Evolutionary conservation across 35 echinoderm and acorn worm species (phyloP).

Genomic region (Ophioderma brevispina): DNA sequence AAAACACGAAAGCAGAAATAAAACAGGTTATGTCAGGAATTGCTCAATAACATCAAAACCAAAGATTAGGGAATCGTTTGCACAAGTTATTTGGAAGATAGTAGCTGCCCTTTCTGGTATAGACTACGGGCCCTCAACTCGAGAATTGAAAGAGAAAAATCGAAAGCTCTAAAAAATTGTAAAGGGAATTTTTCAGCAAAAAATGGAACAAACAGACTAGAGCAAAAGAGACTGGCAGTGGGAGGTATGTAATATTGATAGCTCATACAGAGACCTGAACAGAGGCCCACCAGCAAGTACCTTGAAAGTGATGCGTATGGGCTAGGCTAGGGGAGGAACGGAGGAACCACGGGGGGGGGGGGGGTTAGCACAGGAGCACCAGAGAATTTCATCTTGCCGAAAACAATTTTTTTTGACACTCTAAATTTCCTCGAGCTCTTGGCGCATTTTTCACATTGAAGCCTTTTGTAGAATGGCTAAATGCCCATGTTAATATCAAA

Average conservation of each 20-base stretch:
- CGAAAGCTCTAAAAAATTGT: constrained; percentile 28
- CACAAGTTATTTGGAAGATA: constrained; percentile 58
- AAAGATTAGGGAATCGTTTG: constrained; percentile 52
- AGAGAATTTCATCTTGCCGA: neutral
- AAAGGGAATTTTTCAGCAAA: constrained; percentile 63
- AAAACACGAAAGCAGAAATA: constrained; percentile 39
- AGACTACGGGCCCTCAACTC: constrained; percentile 71
- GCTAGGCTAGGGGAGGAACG: constrained; percentile 56
- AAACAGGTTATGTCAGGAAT: constrained; percentile 17
- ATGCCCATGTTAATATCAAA: constrained; percentile 45
- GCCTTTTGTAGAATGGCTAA: constrained; percentile 25
- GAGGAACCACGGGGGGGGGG: constrained; percentile 27
- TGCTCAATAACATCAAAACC: constrained; percentile 5
- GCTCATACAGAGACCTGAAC: neutral
- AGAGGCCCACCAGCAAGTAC: constrained; percentile 4
- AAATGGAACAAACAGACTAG: constrained; percentile 32
- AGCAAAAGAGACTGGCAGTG: constrained; percentile 39
- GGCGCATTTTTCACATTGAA: constrained; percentile 54
- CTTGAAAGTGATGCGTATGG: constrained; percentile 49
- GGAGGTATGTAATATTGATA: constrained; percentile 59
- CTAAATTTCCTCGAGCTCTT: constrained; percentile 61
- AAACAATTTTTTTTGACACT: constrained; percentile 31
- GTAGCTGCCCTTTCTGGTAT: constrained; percentile 61
- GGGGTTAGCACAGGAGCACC: constrained; percentile 50
- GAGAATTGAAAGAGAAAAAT: constrained; percentile 66